Conservation (phyloP, 2,888 invertebrate species). For the Hermaeophaga mercurialis region DNA sequence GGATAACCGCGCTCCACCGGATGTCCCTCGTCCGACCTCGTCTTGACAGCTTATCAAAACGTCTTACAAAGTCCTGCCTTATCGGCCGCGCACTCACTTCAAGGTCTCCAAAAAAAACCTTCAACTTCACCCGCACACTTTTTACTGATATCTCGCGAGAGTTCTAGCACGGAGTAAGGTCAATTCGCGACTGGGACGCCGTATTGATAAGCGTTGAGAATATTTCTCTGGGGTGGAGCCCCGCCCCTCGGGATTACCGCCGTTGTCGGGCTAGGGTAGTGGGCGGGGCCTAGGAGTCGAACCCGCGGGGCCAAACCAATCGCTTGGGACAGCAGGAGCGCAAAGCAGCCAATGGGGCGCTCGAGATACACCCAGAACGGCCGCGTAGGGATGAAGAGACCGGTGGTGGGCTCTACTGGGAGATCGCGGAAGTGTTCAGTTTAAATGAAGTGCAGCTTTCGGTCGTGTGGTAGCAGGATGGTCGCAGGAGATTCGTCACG, state of each 20-base stretch:
- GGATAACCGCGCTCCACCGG: slow-evolving; percentile 66
- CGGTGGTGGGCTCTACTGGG: slow-evolving; percentile 55
- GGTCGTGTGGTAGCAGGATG: slow-evolving; percentile 39
- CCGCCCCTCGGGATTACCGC: slow-evolving; percentile 58
- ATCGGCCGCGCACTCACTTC: slow-evolving; percentile 31
- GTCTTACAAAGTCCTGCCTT: slow-evolving; percentile 28
- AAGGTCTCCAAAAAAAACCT: slow-evolving; percentile 21
- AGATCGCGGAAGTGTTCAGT: slow-evolving; percentile 30
- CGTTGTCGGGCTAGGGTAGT: slow-evolving; percentile 44
- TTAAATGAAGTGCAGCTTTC: slow-evolving; percentile 31
- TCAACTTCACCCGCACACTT: slow-evolving; percentile 29
- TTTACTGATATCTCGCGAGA: slow-evolving; percentile 50
- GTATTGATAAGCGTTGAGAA: slow-evolving; percentile 54
- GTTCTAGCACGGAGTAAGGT: slow-evolving; percentile 52
- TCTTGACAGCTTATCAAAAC: slow-evolving; percentile 58
- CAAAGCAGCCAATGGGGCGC: slow-evolving; percentile 23
- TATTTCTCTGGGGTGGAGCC: slow-evolving; percentile 53
- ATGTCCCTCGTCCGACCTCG: slow-evolving; percentile 79
- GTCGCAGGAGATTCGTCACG: slow-evolving; percentile 27
- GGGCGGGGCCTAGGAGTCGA: slow-evolving; percentile 44
- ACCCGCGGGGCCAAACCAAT: slow-evolving; percentile 49
- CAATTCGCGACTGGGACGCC: slow-evolving; percentile 55
- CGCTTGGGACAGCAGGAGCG: slow-evolving; percentile 45
- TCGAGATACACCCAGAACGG: slow-evolving; percentile 12
- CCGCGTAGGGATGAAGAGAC: slow-evolving; percentile 36